These are phyloP conservation scores for Pipra filicauda DNA, from an alignment of 2,113 vertebrate genomes.

Conservation along the genomic window DNA sequence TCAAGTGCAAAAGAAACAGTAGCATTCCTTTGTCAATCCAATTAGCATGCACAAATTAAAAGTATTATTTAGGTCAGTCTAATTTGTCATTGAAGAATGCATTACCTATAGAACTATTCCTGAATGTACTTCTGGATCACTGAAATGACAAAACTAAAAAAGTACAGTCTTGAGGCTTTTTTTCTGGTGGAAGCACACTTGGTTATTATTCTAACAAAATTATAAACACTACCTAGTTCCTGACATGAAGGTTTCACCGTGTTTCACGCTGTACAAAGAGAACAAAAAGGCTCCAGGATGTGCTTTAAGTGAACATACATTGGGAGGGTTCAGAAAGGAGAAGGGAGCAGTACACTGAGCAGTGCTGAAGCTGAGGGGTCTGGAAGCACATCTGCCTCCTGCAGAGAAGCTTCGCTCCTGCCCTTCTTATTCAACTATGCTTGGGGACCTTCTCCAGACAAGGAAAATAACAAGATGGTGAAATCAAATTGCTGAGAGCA, in stretches of 20 bases:
- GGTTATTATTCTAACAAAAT: background rate
- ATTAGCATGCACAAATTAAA: background rate
- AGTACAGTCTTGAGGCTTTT: background rate
- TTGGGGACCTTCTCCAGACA: background rate
- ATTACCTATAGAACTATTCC: background rate
- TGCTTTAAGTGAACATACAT: fast-evolving
- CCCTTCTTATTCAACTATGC: fast-evolving
- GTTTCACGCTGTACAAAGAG: background rate
- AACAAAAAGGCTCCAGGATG: background rate
- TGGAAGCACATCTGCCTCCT: background rate
- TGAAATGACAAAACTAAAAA: background rate
- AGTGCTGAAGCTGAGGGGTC: background rate
- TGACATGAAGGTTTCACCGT: background rate
- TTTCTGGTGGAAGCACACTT: background rate
- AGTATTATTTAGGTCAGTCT: background rate
- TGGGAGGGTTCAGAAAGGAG: background rate
- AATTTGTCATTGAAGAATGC: background rate
- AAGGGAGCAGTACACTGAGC: no score
- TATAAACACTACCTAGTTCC: background rate
- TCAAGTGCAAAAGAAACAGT: background rate
- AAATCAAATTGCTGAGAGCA: background rate
- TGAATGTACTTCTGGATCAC: background rate
- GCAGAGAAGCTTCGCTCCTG: background rate
- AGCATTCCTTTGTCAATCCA: background rate
- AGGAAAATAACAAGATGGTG: background rate